A percentile compares a stretch with the other conserved stretches of the same genome.
Conservation (phyloP, 1,140 invertebrate species). For the Colletes gigas region DNA sequence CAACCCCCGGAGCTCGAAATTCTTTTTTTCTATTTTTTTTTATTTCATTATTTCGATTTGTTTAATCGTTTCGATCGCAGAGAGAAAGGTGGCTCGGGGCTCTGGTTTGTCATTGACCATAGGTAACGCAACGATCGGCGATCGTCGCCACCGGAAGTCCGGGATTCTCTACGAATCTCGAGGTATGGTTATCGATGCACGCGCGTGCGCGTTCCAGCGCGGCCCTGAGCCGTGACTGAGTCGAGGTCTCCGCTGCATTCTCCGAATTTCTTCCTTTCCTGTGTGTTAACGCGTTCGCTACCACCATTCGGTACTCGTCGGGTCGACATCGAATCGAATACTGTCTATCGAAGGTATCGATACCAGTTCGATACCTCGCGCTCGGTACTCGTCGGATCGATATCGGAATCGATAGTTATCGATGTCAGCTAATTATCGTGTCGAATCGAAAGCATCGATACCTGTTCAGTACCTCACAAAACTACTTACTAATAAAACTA, state of each 20-base stretch:
- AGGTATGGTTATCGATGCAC: slow-evolving; percentile 54
- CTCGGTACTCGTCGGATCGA: too few species aligned
- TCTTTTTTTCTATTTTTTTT: background rate
- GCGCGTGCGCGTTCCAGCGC: slow-evolving; percentile 47
- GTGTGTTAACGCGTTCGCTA: too few species aligned
- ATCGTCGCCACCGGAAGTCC: slow-evolving; percentile 42
- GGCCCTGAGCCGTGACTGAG: slow-evolving; percentile 57
- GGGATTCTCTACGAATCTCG: slow-evolving; percentile 30
- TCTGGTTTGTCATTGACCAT: slow-evolving; percentile 82
- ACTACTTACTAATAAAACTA: too few species aligned
- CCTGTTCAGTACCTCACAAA: too few species aligned
- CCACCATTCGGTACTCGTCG: too few species aligned
- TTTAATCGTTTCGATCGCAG: slow-evolving; percentile 49
- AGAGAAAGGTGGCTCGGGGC: slow-evolving; percentile 77
- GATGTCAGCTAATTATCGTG: too few species aligned
- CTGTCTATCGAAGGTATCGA: too few species aligned
- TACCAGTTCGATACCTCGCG: too few species aligned
- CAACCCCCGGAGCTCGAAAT: slow-evolving; percentile 31
- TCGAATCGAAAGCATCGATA: too few species aligned
- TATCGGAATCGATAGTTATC: too few species aligned
- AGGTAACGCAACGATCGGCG: slow-evolving; percentile 64
- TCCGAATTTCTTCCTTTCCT: slow-evolving; percentile 12
- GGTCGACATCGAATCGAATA: too few species aligned
- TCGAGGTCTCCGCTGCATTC: slow-evolving; percentile 17
- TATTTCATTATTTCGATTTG: background rate